phyloP scores from a whole-genome alignment of 2,888 invertebrate genomes.

The Melinopterus prodromus region DNA sequence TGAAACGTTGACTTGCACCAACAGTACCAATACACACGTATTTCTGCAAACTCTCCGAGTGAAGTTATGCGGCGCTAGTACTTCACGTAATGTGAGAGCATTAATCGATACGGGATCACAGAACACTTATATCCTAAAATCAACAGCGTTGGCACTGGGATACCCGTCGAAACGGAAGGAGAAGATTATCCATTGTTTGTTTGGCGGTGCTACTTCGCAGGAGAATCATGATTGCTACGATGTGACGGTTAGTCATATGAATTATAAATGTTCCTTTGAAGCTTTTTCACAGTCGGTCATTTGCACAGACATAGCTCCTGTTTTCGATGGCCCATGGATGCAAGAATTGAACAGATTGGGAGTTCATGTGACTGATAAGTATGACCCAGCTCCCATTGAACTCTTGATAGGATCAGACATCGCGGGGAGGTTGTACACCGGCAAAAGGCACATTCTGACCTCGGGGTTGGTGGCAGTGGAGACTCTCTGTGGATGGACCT shows the following conservation, averaged over 20 bases:
- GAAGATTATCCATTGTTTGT: conserved; percentile 9
- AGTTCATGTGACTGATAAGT: neutral
- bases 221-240: conserved; percentile 7
- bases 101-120: conserved; percentile 9
- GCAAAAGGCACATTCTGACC: neutral
- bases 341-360: neutral
- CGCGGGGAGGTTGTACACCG: conserved; percentile 8
- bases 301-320: neutral
- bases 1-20: conserved; percentile 22
- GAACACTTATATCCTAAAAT: conserved; percentile 18
- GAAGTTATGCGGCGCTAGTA: conserved; percentile 13
- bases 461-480: neutral
- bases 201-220: conserved; percentile 15
- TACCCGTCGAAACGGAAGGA: conserved; percentile 10
- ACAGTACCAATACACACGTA: conserved; percentile 18
- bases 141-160: neutral
- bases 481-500: neutral
- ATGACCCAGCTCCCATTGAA: neutral
- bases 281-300: conserved; percentile 6
- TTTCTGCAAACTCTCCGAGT: conserved; percentile 20
- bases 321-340: neutral
- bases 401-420: neutral
- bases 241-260: neutral
- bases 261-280: conserved; percentile 16
- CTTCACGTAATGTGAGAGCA: conserved; percentile 7